Evolutionary conservation across 1,140 invertebrate species (phyloP).

Genomic region (Alviniconcha marisindica): DNA sequence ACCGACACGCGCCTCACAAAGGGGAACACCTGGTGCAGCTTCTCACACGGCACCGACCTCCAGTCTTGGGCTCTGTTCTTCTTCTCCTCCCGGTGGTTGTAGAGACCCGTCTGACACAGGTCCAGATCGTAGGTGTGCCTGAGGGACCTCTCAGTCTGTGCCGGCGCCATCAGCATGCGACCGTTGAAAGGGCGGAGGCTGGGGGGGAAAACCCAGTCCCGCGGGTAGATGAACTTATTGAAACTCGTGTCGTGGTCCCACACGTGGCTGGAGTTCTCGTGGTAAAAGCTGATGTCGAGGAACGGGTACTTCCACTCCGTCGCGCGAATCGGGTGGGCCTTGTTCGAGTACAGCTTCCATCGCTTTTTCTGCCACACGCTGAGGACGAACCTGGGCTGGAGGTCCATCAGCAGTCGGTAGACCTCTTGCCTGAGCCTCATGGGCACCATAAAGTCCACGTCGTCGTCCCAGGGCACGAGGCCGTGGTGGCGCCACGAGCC

Average conservation of each 20-base stretch:
- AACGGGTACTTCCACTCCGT: constrained; percentile 44
- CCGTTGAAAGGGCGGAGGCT: constrained; percentile 37
- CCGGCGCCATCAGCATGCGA: constrained; percentile 42
- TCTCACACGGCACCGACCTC: too few species aligned
- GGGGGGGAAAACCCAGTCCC: constrained; percentile 46
- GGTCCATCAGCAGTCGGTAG: too few species aligned
- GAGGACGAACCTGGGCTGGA: neutral
- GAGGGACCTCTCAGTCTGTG: constrained; percentile 14
- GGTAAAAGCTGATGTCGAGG: constrained; percentile 52
- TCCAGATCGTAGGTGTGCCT: neutral
- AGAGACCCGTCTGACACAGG: neutral
- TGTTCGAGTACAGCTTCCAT: constrained; percentile 1
- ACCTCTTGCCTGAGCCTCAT: too few species aligned
- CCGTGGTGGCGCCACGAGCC: constrained; percentile 62
- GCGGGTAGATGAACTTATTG: constrained; percentile 26
- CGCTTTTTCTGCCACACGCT: neutral
- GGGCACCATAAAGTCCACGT: constrained; percentile 53
- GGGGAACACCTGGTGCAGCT: too few species aligned
- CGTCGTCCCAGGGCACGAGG: constrained; percentile 61
- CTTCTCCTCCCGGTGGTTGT: neutral
- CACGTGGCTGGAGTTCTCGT: constrained; percentile 49
- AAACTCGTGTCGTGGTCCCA: constrained; percentile 42
- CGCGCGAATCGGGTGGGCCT: neutral
- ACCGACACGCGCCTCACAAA: too few species aligned
- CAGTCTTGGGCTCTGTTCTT: too few species aligned